These are phyloP conservation scores for Drosophila lacteicornis DNA, from an alignment of 1,140 invertebrate species.

Conservation along the genomic window DNA sequence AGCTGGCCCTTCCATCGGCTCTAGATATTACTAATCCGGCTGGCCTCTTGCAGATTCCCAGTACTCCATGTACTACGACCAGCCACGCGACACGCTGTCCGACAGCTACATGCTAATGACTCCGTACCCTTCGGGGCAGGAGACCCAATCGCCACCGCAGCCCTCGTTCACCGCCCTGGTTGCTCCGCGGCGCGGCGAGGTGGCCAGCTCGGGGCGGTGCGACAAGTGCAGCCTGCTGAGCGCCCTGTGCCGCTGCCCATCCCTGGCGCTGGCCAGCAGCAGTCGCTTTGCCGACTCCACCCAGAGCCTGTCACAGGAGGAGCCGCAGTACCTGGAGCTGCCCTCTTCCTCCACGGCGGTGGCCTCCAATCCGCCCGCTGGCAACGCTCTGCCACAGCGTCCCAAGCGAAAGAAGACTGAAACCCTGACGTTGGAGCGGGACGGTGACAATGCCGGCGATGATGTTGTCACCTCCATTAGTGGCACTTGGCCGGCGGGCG, in stretches of 20 bases:
- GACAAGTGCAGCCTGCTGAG: slow-evolving; percentile 49
- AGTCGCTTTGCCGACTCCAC: slow-evolving; percentile 54
- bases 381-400: slow-evolving; percentile 47
- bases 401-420: slow-evolving; percentile 70
- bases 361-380: slow-evolving; percentile 21
- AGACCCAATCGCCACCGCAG: slow-evolving; percentile 10
- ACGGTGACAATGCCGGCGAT: slow-evolving; percentile 17
- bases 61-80: slow-evolving; percentile 39
- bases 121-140: slow-evolving; percentile 36
- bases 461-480: slow-evolving; percentile 20
- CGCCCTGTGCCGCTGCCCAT: slow-evolving; percentile 42
- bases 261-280: slow-evolving; percentile 18
- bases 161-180: slow-evolving; percentile 37
- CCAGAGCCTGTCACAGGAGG: slow-evolving; percentile 29
- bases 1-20: not conserved
- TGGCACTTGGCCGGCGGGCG: slow-evolving; percentile 60
- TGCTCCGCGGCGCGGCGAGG: slow-evolving; percentile 30
- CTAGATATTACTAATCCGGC: not conserved
- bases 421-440: slow-evolving; percentile 29
- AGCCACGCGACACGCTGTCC: slow-evolving; percentile 33
- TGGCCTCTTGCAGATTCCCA: slow-evolving; percentile 31
- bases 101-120: slow-evolving; percentile 60
- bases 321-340: slow-evolving; percentile 53
- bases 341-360: slow-evolving; percentile 60
- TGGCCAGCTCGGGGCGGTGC: slow-evolving; percentile 33